These are phyloP conservation scores for Acrobasis repandana DNA, from an alignment of 2,888 invertebrate genomes.

Conservation along the genomic window DNA sequence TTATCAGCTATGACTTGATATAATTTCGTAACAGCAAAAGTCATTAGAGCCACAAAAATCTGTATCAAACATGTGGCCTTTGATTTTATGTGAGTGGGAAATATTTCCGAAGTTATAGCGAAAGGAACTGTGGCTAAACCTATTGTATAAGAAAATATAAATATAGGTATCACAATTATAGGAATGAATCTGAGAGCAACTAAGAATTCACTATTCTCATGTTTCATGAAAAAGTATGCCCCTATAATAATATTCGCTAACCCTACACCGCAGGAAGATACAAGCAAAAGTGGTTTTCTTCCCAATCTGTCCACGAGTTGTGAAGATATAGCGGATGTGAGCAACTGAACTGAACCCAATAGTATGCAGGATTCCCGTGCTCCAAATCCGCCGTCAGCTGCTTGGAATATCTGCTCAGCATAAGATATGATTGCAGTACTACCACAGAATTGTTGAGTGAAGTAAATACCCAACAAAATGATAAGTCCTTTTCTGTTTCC, in stretches of 20 bases:
- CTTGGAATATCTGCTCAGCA: constrained; percentile 84
- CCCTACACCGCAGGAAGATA: constrained; percentile 82
- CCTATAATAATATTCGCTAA: constrained; percentile 80
- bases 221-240: constrained; percentile 81
- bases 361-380: constrained; percentile 78
- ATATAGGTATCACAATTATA: constrained; percentile 81
- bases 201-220: constrained; percentile 67
- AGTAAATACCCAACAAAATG: constrained; percentile 83
- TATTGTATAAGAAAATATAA: constrained; percentile 84
- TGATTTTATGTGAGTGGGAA: constrained; percentile 85
- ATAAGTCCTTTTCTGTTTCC: constrained; percentile 83
- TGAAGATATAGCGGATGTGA: constrained; percentile 82
- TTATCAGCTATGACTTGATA: constrained; percentile 80
- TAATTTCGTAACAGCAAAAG: constrained; percentile 83
- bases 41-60: constrained; percentile 82
- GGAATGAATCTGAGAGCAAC: constrained; percentile 81
- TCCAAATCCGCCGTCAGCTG: constrained; percentile 72
- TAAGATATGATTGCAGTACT: constrained; percentile 83
- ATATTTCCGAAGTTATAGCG: constrained; percentile 85
- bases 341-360: constrained; percentile 77
- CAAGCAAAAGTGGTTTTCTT: constrained; percentile 82
- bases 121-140: constrained; percentile 85
- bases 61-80: constrained; percentile 85
- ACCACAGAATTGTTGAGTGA: constrained; percentile 84
- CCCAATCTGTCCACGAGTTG: constrained; percentile 84